phyloP scores from a whole-genome alignment of 2,797 vertebrate genomes.

The Arremon brunneinucha region DNA sequence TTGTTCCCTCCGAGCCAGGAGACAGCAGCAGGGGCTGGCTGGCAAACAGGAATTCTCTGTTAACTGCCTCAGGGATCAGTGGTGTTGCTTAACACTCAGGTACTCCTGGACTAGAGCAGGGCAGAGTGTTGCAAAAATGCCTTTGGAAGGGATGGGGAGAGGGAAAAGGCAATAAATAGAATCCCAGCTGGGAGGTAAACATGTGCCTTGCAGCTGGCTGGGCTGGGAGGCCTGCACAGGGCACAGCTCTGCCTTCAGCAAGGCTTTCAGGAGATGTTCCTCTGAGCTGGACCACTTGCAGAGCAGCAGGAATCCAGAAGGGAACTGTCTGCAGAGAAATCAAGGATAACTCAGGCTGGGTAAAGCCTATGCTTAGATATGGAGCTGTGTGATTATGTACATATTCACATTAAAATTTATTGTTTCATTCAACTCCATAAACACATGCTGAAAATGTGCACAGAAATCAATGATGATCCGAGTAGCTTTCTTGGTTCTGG shows the following conservation, averaged over 20 bases:
- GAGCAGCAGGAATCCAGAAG: background rate
- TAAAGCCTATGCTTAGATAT: background rate
- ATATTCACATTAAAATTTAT: background rate
- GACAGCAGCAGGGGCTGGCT: background rate
- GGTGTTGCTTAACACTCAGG: slow-evolving; percentile 14
- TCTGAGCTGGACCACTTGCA: background rate
- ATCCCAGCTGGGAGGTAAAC: background rate
- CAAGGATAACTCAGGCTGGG: background rate
- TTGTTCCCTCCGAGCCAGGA: background rate
- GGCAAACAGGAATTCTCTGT: slow-evolving; percentile 31
- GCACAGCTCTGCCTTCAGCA: background rate
- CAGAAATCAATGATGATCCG: background rate
- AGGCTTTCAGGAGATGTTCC: background rate
- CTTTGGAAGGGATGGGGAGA: background rate
- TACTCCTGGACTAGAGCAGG: background rate
- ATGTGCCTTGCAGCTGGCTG: background rate
- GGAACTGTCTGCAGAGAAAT: background rate
- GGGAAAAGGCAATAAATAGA: slow-evolving; percentile 11
- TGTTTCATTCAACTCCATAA: background rate
- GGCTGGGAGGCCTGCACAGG: slow-evolving; percentile 8
- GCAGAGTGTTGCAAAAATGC: background rate
- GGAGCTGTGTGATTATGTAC: background rate
- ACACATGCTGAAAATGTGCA: background rate
- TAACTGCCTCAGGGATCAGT: slow-evolving; percentile 13
- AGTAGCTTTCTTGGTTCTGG: background rate